phyloP scores from a whole-genome alignment of 1,140 invertebrate species.

The Sitodiplosis mosellana region DNA sequence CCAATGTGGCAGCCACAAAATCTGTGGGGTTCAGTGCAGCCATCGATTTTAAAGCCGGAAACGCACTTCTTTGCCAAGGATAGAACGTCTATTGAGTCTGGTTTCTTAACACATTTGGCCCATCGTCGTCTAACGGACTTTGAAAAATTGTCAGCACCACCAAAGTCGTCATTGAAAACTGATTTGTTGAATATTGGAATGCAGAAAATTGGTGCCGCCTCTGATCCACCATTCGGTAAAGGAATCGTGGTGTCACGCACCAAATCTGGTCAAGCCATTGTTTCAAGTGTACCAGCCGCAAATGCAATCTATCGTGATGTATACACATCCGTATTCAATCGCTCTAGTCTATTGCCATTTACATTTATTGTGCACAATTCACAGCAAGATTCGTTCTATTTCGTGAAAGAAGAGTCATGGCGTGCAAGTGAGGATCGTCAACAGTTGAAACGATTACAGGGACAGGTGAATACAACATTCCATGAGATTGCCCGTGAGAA shows the following conservation, averaged over 20 bases:
- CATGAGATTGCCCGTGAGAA: slow-evolving; percentile 59
- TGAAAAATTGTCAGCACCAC: slow-evolving; percentile 47
- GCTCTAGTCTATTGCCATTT: slow-evolving; percentile 71
- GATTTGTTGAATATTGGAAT: slow-evolving; percentile 52
- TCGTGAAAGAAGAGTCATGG: slow-evolving; percentile 82
- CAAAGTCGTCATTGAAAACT: slow-evolving; percentile 51
- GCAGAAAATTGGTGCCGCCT: slow-evolving; percentile 48
- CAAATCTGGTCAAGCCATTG: slow-evolving; percentile 56
- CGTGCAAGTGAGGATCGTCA: slow-evolving; percentile 71
- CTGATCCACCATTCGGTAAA: slow-evolving; percentile 75
- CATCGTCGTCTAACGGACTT: slow-evolving; percentile 55
- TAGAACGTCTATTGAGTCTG: slow-evolving; percentile 50
- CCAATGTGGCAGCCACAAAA: slow-evolving; percentile 21
- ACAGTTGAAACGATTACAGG: slow-evolving; percentile 70
- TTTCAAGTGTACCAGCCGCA: slow-evolving; percentile 68
- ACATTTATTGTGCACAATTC: slow-evolving; percentile 75
- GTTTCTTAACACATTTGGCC: slow-evolving; percentile 57
- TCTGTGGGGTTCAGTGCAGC: slow-evolving; percentile 18
- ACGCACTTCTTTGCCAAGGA: slow-evolving; percentile 13
- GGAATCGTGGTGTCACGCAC: slow-evolving; percentile 74
- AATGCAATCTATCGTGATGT: slow-evolving; percentile 81
- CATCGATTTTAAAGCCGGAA: slow-evolving; percentile 3
- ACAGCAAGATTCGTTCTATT: slow-evolving; percentile 84
- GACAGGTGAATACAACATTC: slow-evolving; percentile 84
- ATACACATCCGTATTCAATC: slow-evolving; percentile 84